These are phyloP conservation scores for Trichopria drosophilae DNA, from an alignment of 2,888 invertebrate species.

Conservation along the genomic window DNA sequence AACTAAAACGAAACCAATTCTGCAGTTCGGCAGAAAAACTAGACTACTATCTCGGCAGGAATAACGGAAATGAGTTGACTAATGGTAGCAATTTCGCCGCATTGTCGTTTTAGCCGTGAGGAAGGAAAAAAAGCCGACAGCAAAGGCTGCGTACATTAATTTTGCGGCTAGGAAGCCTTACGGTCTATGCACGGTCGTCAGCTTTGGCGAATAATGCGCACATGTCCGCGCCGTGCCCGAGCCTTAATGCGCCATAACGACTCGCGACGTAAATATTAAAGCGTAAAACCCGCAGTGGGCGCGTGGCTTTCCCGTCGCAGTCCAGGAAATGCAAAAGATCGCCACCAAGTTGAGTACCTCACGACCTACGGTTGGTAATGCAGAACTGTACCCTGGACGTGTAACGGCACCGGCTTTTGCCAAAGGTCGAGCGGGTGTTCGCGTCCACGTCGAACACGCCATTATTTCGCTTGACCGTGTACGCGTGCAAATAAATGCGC, in stretches of 20 bases:
- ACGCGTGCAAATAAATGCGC: background rate
- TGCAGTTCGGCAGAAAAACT: too few species aligned
- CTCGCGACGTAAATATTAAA: conserved; percentile 40
- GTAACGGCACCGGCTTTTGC: conserved; percentile 7
- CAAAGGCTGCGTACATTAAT: conserved; percentile 13
- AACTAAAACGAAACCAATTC: too few species aligned
- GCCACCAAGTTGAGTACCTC: too few species aligned
- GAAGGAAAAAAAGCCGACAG: background rate
- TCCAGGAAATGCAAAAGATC: conserved; percentile 39
- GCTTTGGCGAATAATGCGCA: too few species aligned
- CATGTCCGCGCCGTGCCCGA: conserved; percentile 1
- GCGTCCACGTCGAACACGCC: conserved; percentile 7
- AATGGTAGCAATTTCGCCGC: too few species aligned
- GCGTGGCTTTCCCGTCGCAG: conserved; percentile 9
- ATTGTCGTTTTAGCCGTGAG: too few species aligned
- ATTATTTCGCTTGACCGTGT: background rate
- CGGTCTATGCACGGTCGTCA: too few species aligned
- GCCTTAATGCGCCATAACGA: conserved; percentile 39
- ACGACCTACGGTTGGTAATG: too few species aligned
- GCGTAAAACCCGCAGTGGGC: conserved; percentile 15
- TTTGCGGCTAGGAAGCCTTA: conserved; percentile 11
- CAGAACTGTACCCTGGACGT: conserved; percentile 5
- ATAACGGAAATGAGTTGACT: too few species aligned
- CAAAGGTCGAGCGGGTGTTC: conserved; percentile 14
- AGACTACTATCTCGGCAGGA: too few species aligned